Base-by-base conservation (phyloP, 2,113 vertebrate genomes). In the Gambusia holbrooki region DNA sequence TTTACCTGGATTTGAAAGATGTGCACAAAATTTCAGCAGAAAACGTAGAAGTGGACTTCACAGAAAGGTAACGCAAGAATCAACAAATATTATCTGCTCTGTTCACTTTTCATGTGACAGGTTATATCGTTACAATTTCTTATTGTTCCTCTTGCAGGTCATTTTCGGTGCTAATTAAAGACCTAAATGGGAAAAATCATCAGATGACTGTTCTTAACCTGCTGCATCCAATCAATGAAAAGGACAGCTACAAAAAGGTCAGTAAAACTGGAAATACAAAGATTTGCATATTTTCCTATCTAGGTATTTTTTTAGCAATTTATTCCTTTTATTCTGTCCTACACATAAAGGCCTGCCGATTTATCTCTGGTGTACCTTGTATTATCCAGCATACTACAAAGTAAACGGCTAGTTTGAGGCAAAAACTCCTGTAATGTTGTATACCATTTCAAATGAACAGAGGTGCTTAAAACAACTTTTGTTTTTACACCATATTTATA, bases 131-230 rank as follows among this genome's bases (percentile, higher is more conserved):
- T 73, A 14, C 14, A 27, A 42, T 66, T 19, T 0, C 27, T 27
- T 7, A 19, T 42, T 79, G 2, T 73, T 3, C 80, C 58, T 82
- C 42, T 68, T 84, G 48, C 86, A 98, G 98, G 87, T 96, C 97
- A 2, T 97, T 98, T 77, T 95, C 95, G 88, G 90, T 99, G 61
- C 83, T 98, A n/a, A 96, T 99, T 48, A 97, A 96, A 89, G 95
- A 98, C 71, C 93, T 99, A 35, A 96, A 96, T 79, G 96, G 96
- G 25, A 99, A 97, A 92, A 99, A 96, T 85, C 96, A 99, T 71
- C 95, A 97, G 83, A 96, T 99, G 96, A 96, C 92, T 3, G 89
- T 99, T 76, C 97, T 96, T 85, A 98, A 97, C 80, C 94, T 99
- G 15, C 93, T 99, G 75, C 95, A 92, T 74, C 95, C 96, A 45